Conservation (phyloP, 2,113 vertebrate genomes). For the Seriola quinqueradiata region DNA sequence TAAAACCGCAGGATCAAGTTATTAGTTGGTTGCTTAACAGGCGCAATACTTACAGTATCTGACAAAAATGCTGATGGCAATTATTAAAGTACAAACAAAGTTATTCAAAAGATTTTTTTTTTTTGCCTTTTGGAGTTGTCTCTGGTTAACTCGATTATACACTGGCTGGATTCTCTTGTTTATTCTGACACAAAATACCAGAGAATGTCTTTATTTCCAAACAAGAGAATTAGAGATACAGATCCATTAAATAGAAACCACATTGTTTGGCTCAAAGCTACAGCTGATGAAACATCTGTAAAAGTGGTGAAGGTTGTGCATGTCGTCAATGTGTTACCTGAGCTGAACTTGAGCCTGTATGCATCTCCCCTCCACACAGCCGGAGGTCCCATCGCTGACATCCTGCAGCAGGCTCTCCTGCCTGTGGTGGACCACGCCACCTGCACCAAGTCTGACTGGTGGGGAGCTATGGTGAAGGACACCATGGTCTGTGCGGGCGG, state of each 20-base stretch:
- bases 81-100: not conserved
- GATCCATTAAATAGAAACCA: not conserved
- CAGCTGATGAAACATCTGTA: too few relatives aligned
- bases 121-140: not conserved
- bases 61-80: not conserved
- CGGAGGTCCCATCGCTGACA: conserved; percentile 84
- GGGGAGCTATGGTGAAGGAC: conserved; percentile 80
- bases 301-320: not conserved
- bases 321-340: not conserved
- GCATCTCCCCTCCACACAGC: conserved; percentile 74
- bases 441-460: conserved; percentile 85
- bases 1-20: not conserved
- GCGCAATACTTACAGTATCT: not conserved
- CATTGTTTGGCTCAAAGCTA: not conserved
- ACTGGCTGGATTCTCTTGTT: not conserved
- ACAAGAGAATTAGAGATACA: not conserved
- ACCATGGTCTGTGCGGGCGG: conserved; percentile 91
- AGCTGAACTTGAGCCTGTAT: not conserved
- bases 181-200: not conserved
- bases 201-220: not conserved
- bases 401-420: conserved; percentile 90
- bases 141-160: not conserved
- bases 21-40: not conserved
- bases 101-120: not conserved
- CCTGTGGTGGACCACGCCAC: conserved; percentile 85